These are phyloP conservation scores for Alcedo atthis DNA, from an alignment of 2,797 vertebrate genomes.

Conservation along the genomic window DNA sequence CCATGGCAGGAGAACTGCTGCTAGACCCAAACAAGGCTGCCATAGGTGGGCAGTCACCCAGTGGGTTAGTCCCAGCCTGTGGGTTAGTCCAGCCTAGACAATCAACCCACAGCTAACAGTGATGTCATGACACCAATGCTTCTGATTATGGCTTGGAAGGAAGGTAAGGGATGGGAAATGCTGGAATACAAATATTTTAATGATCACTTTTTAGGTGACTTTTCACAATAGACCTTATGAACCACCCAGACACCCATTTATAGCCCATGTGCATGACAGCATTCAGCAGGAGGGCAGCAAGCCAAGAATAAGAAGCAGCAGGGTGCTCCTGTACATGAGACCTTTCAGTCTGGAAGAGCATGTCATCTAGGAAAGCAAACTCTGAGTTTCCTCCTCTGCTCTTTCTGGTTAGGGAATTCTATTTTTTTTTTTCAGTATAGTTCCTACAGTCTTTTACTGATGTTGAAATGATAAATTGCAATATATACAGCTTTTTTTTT, in stretches of 20 bases:
- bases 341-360: neutral
- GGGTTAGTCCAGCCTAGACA: neutral
- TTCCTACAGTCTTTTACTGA: neutral
- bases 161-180: neutral
- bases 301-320: neutral
- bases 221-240: neutral
- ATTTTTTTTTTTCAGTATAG: neutral
- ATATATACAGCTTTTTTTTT: neutral
- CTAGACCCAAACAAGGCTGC: neutral
- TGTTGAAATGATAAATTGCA: neutral
- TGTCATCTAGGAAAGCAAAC: neutral
- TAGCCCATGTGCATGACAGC: neutral
- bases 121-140: fast-evolving
- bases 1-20: neutral
- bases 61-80: neutral
- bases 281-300: neutral
- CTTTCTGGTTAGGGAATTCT: neutral
- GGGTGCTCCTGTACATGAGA: neutral
- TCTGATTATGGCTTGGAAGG: neutral
- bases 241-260: neutral
- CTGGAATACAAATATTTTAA: neutral
- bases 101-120: neutral
- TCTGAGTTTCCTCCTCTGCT: neutral
- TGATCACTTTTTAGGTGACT: neutral
- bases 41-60: neutral